Evolutionary conservation across 2,113 vertebrate species (phyloP), one percentile per base, ranked within the genome.

Genomic region (Pseudois nayaur): DNA sequence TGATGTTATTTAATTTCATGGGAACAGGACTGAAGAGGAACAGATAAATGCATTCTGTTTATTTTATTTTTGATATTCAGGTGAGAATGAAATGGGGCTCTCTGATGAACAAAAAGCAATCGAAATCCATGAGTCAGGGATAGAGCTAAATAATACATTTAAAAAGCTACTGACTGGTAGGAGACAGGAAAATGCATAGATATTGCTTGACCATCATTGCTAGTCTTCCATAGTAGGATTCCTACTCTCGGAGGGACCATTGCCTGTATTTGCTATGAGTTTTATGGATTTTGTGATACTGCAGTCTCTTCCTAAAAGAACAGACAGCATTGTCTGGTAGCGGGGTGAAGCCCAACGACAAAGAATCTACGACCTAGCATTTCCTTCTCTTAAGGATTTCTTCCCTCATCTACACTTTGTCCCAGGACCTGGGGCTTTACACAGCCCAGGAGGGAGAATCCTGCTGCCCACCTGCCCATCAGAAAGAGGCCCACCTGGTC

Each of bases 361-460:
- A 21, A 19, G 21, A 10, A 11, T 25, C 48, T n/a, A 5, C 3
- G 43, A 21, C 19, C 15, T 2, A 33, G 16, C 12, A 8, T 36
- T 6, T 57, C 23, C n/a, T 54, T 52, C 59, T 67, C 7, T 19
- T 27, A 64, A 25, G 36, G 11, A 31, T 29, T 59, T 19, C 45
- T 87, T 21, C 29, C 33, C 27, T 33, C 29, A 31, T 4, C 10
- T 55, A 31, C 10, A 8, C 43, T 57, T 29, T n/a, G 59, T 76
- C 71, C 40, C 13, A 36, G 54, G 29, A 36, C 31, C 52, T 54
- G 31, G 9, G 21, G 1, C 3, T 48, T 36, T 14, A 25, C 43
- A 0, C 1, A n/a, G 1, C 36, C 43, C 23, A 4, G 54, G 36
- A 25, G 31, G 29, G 13, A n/a, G 0, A 19, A 3, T 13, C 52